Conservation (phyloP, 2,888 invertebrate genomes). For the Rhagophthalmus giganteus region DNA sequence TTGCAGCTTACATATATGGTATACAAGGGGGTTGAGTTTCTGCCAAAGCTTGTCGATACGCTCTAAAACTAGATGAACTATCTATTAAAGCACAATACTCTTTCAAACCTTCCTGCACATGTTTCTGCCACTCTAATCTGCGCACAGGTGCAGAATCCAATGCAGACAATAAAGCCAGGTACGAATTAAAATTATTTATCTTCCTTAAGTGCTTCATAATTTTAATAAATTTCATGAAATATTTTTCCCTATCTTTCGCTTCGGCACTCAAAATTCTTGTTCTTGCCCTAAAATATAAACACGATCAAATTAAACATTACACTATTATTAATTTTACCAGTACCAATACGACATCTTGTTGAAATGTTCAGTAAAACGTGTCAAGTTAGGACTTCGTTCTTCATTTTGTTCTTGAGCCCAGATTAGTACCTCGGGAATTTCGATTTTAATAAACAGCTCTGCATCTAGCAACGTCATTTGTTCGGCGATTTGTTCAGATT, state of each 20-base stretch:
- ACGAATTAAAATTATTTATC: constrained; percentile 98
- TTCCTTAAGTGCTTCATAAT: constrained; percentile 97
- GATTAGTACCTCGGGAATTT: constrained; percentile 94
- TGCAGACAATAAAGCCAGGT: constrained; percentile 93
- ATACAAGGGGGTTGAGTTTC: constrained; percentile 98
- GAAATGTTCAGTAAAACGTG: constrained; percentile 97
- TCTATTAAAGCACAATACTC: constrained; percentile 97
- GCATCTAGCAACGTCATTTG: constrained; percentile 98
- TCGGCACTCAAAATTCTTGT: constrained; percentile 92
- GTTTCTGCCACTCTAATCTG: constrained; percentile 91
- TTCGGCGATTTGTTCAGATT: constrained; percentile 93
- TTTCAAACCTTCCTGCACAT: constrained; percentile 87
- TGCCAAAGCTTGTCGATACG: constrained; percentile 92
- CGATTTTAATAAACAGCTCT: constrained; percentile 92
- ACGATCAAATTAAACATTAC: constrained; percentile 1
- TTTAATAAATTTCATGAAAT: constrained; percentile 93
- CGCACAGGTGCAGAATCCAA: constrained; percentile 93
- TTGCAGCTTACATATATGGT: constrained; percentile 98
- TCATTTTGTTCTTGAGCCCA: constrained; percentile 99
- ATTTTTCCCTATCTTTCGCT: constrained; percentile 93
- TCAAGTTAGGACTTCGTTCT: constrained; percentile 94
- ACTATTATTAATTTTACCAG: constrained; percentile 29
- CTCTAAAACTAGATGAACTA: constrained; percentile 95
- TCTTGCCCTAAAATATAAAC: constrained; percentile 69
- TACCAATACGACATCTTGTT: constrained; percentile 99